Conservation (phyloP, 2,113 vertebrate species). For the Rhizomys pruinosus region DNA sequence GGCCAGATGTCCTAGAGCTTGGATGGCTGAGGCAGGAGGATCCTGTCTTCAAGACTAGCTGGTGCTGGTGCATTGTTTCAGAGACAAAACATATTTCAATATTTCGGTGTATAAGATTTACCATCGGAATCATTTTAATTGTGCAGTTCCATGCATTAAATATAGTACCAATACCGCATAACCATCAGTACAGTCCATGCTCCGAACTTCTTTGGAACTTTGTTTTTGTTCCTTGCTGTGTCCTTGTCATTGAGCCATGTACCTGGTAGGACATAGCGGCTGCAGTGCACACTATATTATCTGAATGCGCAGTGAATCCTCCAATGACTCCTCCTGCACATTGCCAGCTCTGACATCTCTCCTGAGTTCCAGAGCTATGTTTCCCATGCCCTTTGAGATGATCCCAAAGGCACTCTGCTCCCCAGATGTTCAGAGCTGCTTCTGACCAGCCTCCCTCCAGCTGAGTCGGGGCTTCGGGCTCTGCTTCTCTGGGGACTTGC, state of each 20-base stretch:
- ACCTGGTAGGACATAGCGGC: background rate
- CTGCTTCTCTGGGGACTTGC: background rate
- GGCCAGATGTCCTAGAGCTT: background rate
- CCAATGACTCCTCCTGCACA: background rate
- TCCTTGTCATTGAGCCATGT: background rate
- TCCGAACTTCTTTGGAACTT: background rate
- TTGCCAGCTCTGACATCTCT: background rate
- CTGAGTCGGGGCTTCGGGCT: background rate
- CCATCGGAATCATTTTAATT: background rate
- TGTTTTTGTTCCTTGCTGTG: background rate
- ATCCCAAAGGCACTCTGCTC: background rate
- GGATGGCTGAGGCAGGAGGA: background rate
- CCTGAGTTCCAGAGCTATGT: background rate
- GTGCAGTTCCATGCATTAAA: background rate
- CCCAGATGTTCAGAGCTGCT: background rate
- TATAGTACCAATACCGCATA: background rate
- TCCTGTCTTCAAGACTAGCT: background rate
- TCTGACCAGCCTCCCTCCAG: background rate
- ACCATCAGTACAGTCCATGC: background rate
- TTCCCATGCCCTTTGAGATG: background rate
- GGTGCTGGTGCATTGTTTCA: background rate
- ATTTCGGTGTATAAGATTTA: background rate
- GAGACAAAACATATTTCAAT: background rate
- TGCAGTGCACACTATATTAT: background rate
- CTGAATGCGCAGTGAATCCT: constrained; percentile 7